Evolutionary conservation across 2,113 vertebrate species (phyloP), one percentile per base, ranked within the genome.

Genomic region (Planiliza haematocheilus): DNA sequence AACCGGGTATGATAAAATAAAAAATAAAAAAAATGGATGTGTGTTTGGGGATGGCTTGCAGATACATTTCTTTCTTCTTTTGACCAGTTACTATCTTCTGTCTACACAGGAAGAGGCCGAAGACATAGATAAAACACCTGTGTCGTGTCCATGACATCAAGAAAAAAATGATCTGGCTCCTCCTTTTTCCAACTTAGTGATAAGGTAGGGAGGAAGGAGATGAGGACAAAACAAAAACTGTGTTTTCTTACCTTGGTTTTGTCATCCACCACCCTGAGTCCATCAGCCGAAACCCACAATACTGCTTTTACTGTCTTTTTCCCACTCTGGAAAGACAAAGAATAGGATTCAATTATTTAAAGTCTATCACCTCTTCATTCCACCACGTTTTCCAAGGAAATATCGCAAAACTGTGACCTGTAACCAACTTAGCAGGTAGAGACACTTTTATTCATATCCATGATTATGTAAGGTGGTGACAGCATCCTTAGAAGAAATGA

Each of bases 261-360:
- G 87, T 97, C 96, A 18, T 97, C 96, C 73, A 97, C 96, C 38
- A 97, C 96, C 63, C 96, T 93, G 75, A 97, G 94, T 41, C 96
- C 96, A 37, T 97, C 96, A 0, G 96, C 96, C 0, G 96, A 97
- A 50, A 97, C 96, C 96, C 96, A 97, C 57, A 97, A 87, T 16
- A 97, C 93, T 1, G 96, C 96, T 79, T 97, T 97, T 41, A 97
- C 95, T 0, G 95, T 95, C 83, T 97, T 97, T 77, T 95, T 96
- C 20, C 96, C 96, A 8, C 94, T 96, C 96, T 97, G 84, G 16
- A 87, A 74, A 14, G 21, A 68, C 48, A 78, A 18, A 48, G 30
- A 48, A n/a, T 5, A 4, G 42, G 12, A 53, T 20, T 43, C 1
- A 78, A 55, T 71, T 0, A 53, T 57, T 14, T 16, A 36, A 12